Evolutionary conservation across 2,888 invertebrate genomes (phyloP).

Genomic region (Eristalinus sepulchralis): DNA sequence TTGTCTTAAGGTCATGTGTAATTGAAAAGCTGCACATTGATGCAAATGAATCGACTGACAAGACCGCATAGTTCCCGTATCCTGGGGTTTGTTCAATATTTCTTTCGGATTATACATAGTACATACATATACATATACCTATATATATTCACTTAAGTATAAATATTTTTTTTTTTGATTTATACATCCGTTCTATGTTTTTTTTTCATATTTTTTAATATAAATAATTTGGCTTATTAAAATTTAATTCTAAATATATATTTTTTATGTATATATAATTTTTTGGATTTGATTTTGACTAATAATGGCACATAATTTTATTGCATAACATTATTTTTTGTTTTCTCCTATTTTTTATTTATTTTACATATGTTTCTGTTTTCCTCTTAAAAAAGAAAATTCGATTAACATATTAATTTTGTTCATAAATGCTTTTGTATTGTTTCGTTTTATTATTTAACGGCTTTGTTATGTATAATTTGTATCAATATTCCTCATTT

Average conservation of each 20-base stretch:
- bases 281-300: conserved; percentile 73
- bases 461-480: neutral
- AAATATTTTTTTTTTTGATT: conserved; percentile 26
- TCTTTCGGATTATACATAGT: conserved; percentile 29
- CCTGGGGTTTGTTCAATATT: neutral
- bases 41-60: conserved; percentile 19
- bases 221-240: conserved; percentile 22
- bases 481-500: conserved; percentile 16
- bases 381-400: neutral
- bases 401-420: neutral
- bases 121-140: conserved; percentile 25
- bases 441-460: conserved; percentile 8
- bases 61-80: neutral
- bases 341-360: conserved; percentile 33
- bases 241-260: conserved; percentile 49
- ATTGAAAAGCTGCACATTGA: conserved; percentile 23
- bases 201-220: conserved; percentile 23
- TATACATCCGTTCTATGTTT: conserved; percentile 51
- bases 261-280: conserved; percentile 52
- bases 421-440: neutral
- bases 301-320: conserved; percentile 81
- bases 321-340: conserved; percentile 76
- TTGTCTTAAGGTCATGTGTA: neutral
- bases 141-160: conserved; percentile 35
- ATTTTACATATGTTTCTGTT: conserved; percentile 21